These are phyloP conservation scores for Plectropomus leopardus DNA, from an alignment of 2,113 vertebrate genomes.

Conservation along the genomic window DNA sequence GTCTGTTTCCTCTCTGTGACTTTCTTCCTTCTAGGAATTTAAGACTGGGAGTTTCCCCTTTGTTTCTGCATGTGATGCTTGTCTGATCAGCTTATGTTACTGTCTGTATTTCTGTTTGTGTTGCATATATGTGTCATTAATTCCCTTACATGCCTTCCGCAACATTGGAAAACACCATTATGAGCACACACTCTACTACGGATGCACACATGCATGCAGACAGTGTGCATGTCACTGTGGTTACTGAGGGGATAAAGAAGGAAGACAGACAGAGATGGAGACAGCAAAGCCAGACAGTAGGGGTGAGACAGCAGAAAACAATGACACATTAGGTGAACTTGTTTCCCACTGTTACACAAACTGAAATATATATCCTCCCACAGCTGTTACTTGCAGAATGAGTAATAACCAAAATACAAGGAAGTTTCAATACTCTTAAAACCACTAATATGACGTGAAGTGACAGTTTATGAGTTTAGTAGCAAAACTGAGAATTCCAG, in stretches of 20 bases:
- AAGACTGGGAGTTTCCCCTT: conserved; percentile 37
- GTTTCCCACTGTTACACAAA: conserved; percentile 5
- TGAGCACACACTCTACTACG: neutral
- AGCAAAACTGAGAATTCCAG: conserved; percentile 18
- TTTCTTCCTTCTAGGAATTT: conserved; percentile 33
- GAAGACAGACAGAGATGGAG: neutral
- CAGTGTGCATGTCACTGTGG: conserved; percentile 26
- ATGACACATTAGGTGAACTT: conserved; percentile 18
- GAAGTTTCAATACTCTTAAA: neutral
- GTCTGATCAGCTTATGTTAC: conserved; percentile 32
- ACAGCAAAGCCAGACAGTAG: conserved; percentile 43
- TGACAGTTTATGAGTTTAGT: conserved; percentile 5
- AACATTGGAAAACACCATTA: neutral
- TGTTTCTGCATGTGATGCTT: conserved; percentile 25
- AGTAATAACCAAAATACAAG: conserved; percentile 18
- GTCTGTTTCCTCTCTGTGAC: conserved; percentile 2
- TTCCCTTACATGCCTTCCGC: conserved; percentile 6
- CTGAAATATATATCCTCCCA: conserved; percentile 28
- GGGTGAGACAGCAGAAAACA: conserved; percentile 34
- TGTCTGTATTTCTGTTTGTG: conserved; percentile 12
- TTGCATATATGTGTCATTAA: conserved; percentile 29
- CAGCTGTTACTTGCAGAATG: conserved; percentile 3
- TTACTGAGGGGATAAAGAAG: conserved; percentile 8
- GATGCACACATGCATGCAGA: conserved; percentile 15
- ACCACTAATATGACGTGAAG: neutral